Base-by-base conservation (phyloP, 2,797 vertebrate species). In the Microcaecilia unicolor region DNA sequence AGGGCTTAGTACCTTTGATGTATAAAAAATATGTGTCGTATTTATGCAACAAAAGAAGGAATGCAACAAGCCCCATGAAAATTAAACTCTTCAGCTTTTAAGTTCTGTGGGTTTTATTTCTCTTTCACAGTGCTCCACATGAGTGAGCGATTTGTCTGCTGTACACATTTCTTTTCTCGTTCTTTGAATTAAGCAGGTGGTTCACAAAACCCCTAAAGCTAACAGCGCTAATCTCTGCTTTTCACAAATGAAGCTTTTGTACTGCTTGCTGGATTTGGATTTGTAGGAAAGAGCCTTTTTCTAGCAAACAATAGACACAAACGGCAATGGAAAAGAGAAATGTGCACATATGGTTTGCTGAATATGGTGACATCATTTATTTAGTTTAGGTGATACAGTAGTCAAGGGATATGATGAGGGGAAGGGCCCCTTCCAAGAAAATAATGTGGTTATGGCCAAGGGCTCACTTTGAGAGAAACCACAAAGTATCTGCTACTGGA, bases 191-290 rank as follows among this genome's bases (percentile, higher is more conserved):
- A 51, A 58, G 33, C 69, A 71, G 56, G 70, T 72, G 67, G 70
- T 71, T 59, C 51, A 44, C 35, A 41, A 61, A 32, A 50, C 66
- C 39, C 31, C 37, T 33, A 34, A 30, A 53, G 44, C 66, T 56
- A 38, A 32, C 29, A 36, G 37, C 42, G 48, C 54, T 67, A 54
- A 65, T 70, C 18, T 50, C 49, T 44, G 27, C 38, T 49, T 55
- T 61, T 60, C 40, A 65, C 62, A 72, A 75, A 60, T 28, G 49
- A 45, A 28, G 42, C 61, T 62, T 74, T 73, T 78, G 65, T 78
- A 30, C 34, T 53, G 22, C 52, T 51, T 34, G 31, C 27, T 49
- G 46, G 25, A 51, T 51, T 65, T 48, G 34, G 30, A 33, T 37
- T 37, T 52, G 52, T 28, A 52, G 25, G 13, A 26, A 23, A 48